These are phyloP conservation scores for Rhinopomastus cyanomelas DNA, from an alignment of 2,113 vertebrate species.

Conservation along the genomic window DNA sequence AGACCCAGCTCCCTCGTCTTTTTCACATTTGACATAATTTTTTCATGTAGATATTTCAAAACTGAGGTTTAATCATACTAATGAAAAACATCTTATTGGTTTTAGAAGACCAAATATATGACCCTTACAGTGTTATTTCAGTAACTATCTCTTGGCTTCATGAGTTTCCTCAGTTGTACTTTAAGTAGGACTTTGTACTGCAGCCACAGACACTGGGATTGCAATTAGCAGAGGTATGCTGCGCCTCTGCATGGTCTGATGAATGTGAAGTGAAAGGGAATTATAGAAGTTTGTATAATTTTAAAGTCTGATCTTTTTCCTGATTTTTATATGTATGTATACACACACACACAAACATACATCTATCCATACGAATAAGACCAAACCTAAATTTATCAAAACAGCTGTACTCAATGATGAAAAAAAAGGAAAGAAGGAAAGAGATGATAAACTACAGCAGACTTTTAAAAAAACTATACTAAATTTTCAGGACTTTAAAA, in stretches of 20 bases:
- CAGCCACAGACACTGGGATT: not conserved
- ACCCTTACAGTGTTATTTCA: not conserved
- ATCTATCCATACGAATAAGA: not conserved
- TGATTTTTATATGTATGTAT: not conserved
- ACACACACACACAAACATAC: not conserved
- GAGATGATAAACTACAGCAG: fast-evolving
- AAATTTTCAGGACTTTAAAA: not conserved
- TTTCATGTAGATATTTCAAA: not conserved
- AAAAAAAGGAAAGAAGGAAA: not conserved
- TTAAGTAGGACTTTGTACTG: not conserved
- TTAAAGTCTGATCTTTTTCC: not conserved
- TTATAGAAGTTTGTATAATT: not conserved
- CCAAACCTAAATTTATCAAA: not conserved
- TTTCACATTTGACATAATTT: not conserved
- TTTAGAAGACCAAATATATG: not conserved
- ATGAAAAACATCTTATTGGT: not conserved
- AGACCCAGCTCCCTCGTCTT: no score
- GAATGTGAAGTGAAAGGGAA: not conserved
- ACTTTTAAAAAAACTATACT: not conserved
- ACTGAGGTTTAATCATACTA: not conserved
- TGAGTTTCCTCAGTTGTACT: not conserved
- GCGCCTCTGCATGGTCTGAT: not conserved
- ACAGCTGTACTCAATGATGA: not conserved
- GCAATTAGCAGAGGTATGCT: not conserved
- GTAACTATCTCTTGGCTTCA: not conserved